Conservation (phyloP, 2,797 vertebrate genomes). For the Danio aesculapii region DNA sequence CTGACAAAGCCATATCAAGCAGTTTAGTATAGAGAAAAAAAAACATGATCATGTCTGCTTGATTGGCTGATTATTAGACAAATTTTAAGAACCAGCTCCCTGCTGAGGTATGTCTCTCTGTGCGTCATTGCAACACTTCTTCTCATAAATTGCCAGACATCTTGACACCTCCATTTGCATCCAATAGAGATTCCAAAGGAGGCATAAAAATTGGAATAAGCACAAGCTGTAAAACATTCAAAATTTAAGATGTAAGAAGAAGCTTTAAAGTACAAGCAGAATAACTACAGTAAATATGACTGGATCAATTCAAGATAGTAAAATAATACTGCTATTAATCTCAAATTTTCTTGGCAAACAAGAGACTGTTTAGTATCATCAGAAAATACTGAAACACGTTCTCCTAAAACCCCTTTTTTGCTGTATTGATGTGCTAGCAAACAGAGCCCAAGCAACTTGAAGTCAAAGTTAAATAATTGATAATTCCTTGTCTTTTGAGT, state of each 20-base stretch:
- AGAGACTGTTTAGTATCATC: neutral
- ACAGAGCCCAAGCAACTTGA: slow-evolving; percentile 41
- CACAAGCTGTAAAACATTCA: neutral
- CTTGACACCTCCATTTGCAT: neutral
- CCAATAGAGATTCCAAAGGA: neutral
- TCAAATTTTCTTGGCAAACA: slow-evolving; percentile 1
- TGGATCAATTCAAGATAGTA: slow-evolving; percentile 22
- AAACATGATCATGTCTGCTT: slow-evolving; percentile 11
- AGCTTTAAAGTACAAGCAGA: neutral
- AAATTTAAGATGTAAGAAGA: too few species aligned
- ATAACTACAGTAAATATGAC: slow-evolving; percentile 20
- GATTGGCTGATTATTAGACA: slow-evolving; percentile 36
- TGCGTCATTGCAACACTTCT: neutral
- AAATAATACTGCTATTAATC: slow-evolving; percentile 27
- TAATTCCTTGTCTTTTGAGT: neutral
- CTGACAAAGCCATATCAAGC: slow-evolving; percentile 15
- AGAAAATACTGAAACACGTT: slow-evolving; percentile 23
- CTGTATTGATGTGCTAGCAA: slow-evolving; percentile 1
- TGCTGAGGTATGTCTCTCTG: slow-evolving; percentile 16
- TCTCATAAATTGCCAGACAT: neutral
- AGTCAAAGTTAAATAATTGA: slow-evolving; percentile 25
- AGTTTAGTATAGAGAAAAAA: neutral
- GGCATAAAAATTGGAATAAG: neutral
- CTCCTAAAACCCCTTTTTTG: slow-evolving; percentile 13
- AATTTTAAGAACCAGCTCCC: slow-evolving; percentile 34